Evolutionary conservation across 2,797 vertebrate genomes (phyloP).

Genomic region (Arrhamphus sclerolepis): DNA sequence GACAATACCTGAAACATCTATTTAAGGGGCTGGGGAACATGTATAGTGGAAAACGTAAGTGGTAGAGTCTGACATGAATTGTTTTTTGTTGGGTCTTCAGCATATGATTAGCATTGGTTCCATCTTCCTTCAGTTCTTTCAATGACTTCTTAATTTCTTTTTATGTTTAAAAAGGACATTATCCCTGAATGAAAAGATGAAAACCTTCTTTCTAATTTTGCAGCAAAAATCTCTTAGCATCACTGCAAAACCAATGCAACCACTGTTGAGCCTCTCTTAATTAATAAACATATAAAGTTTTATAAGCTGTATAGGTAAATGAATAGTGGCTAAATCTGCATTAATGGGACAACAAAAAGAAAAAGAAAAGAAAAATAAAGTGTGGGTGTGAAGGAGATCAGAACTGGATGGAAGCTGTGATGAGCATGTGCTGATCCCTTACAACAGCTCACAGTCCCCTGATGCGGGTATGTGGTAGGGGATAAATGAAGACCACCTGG

Average conservation of each 20-base stretch:
- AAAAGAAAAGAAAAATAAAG: too few species aligned
- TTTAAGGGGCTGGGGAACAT: constrained; percentile 28
- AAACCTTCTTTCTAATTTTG: neutral
- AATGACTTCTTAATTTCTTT: neutral
- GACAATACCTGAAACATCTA: constrained; percentile 46
- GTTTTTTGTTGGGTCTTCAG: neutral
- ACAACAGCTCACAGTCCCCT: constrained; percentile 50
- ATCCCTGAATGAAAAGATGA: constrained; percentile 3
- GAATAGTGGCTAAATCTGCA: constrained; percentile 13
- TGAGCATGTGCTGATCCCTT: constrained; percentile 52
- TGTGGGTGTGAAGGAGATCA: constrained; percentile 31
- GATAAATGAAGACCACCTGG: constrained; percentile 81
- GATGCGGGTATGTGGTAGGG: constrained; percentile 42
- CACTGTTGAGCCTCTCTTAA: constrained; percentile 27
- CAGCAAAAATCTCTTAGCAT: constrained; percentile 8
- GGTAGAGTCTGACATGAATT: constrained; percentile 18
- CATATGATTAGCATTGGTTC: too few species aligned
- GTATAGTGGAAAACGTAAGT: constrained; percentile 11
- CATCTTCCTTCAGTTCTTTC: neutral
- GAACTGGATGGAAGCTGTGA: constrained; percentile 40
- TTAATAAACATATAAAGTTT: constrained; percentile 43
- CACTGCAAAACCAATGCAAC: constrained; percentile 31
- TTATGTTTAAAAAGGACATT: neutral
- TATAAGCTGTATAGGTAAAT: constrained; percentile 43
- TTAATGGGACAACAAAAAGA: constrained; percentile 10